These are phyloP conservation scores for Trogon melanurus DNA, from an alignment of 2,113 vertebrate species.

Conservation along the genomic window DNA sequence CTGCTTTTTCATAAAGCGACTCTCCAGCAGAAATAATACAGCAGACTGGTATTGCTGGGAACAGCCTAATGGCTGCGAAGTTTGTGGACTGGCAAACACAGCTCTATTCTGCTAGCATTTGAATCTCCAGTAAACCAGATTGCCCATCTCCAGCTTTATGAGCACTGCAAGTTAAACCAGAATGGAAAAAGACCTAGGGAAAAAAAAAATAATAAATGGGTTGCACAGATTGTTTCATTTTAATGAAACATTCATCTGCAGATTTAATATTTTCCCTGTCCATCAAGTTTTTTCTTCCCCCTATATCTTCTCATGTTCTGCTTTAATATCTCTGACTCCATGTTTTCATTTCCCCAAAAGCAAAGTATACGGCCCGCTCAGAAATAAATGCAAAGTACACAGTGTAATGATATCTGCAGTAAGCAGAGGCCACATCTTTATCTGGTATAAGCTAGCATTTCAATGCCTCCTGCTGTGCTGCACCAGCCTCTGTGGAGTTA, in stretches of 20 bases:
- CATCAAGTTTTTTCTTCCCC: background rate
- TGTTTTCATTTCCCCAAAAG: background rate
- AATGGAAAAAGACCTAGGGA: background rate
- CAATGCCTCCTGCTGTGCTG: background rate
- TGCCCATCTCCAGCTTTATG: conserved; percentile 55
- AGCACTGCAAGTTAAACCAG: conserved; percentile 32
- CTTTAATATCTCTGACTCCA: background rate
- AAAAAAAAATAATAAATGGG: background rate
- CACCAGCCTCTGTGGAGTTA: background rate
- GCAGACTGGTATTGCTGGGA: background rate
- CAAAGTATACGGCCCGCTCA: background rate
- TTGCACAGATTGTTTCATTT: conserved; percentile 38
- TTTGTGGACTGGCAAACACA: conserved; percentile 59
- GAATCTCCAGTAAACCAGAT: conserved; percentile 68
- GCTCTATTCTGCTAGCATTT: background rate
- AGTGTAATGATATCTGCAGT: background rate
- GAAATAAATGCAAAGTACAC: background rate
- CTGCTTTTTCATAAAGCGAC: conserved; percentile 44
- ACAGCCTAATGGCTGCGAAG: background rate
- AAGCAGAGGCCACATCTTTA: background rate
- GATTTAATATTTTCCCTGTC: background rate
- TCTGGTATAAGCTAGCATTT: background rate
- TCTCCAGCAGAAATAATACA: conserved; percentile 25
- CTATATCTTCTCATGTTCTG: background rate
- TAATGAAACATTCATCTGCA: conserved; percentile 15